Evolutionary conservation across 2,888 invertebrate species (phyloP), one percentile per base, ranked within the genome.

Genomic region (Leptinotarsa peninsularis): DNA sequence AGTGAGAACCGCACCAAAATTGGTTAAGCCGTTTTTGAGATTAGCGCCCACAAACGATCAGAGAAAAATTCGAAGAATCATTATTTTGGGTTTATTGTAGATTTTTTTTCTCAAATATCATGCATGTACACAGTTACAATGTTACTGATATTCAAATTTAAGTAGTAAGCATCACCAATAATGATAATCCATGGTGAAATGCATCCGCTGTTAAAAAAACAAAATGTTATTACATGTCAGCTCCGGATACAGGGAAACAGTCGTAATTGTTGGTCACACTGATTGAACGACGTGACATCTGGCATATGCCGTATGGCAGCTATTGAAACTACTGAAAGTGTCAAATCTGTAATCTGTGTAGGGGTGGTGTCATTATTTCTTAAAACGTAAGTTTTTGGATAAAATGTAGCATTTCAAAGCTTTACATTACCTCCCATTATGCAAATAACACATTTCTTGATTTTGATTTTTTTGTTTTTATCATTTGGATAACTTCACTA

Each of bases 351-450:
- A 79, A 76, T 76, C 77, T 79, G 76, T 79, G 75, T 79, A 78
- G 85, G 88, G 87, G 88, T 87, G 87, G 87, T 87, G 87, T 87
- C 87, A 87, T 85, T 86, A 86, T 83, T 83, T 76, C 80, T 83
- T 43, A 85, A 86, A 86, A 87, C 83, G 87, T 87, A 85, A 88
- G 87, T 87, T 86, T 86, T 83, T 84, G 75, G 76, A 77, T 82
- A 82, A 82, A 81, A 80, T 56, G 10, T 18, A 60, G 13, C 21
- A 50, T 77, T 76, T 74, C 67, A 66, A 70, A 74, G 71, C 69
- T 78, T 43, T 69, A 66, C 23, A 17, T 71, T 69, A 63, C 52
- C 69, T 76, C 66, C 58, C 27, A 4, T 56, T 17, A 68, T n/a
- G 49, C 49, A 67, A 43, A 15, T 67, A 21, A 58, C 2, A 58